Evolutionary conservation across 1,140 invertebrate genomes (phyloP).

Genomic region (Brachionus angularis): DNA sequence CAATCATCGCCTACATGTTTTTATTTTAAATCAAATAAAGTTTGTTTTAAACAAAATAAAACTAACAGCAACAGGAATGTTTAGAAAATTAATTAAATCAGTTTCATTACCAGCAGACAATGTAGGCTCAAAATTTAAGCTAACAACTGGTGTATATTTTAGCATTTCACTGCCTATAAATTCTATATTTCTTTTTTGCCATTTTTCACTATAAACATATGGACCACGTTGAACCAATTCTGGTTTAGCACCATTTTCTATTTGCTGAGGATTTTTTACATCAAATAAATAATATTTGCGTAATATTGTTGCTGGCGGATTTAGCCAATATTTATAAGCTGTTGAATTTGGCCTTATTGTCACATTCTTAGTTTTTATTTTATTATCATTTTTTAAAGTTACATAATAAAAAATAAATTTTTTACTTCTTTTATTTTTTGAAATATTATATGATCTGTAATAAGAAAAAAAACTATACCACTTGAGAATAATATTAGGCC

Average conservation of each 20-base stretch:
- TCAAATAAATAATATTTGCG: slow-evolving; percentile 35
- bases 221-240: slow-evolving; percentile 22
- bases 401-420: too few species aligned
- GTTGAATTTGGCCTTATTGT: neutral
- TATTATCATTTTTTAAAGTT: too few species aligned
- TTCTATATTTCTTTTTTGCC: slow-evolving; percentile 9
- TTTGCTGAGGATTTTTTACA: neutral
- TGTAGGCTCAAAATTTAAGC: neutral
- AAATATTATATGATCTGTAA: too few species aligned
- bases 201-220: slow-evolving; percentile 15
- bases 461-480: too few species aligned
- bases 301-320: slow-evolving; percentile 1
- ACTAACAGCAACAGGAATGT: slow-evolving; percentile 2
- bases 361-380: too few species aligned
- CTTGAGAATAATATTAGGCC: too few species aligned
- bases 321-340: slow-evolving; percentile 10
- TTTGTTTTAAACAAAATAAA: neutral
- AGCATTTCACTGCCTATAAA: neutral
- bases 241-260: slow-evolving; percentile 26
- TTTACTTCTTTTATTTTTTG: too few species aligned
- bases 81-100: slow-evolving; percentile 14
- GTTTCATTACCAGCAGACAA: slow-evolving; percentile 16
- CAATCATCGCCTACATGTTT: slow-evolving; percentile 26
- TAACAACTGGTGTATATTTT: neutral
- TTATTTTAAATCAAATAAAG: neutral